phyloP scores from a whole-genome alignment of 2,797 vertebrate genomes.

The Dendrocincla fuliginosa region DNA sequence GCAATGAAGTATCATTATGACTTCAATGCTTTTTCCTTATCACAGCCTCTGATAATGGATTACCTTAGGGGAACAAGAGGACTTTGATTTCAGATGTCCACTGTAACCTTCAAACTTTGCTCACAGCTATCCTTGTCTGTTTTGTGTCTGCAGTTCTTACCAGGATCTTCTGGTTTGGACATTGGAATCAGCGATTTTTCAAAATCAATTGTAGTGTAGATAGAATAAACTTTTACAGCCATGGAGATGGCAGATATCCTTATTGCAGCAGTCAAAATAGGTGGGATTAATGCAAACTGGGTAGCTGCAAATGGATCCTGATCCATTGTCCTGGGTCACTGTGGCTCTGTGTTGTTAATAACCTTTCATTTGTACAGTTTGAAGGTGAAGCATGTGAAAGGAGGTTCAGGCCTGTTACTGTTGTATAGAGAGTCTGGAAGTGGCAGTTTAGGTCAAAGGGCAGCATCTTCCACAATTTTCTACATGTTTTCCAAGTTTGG shows the following conservation, averaged over 20 bases:
- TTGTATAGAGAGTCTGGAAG: not conserved
- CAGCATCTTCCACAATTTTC: not conserved
- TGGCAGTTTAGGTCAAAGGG: not conserved
- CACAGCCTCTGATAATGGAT: not conserved
- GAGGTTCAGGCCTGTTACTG: not conserved
- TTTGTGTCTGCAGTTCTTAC: not conserved
- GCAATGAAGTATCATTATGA: not conserved
- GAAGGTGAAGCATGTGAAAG: not conserved
- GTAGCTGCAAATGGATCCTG: not conserved
- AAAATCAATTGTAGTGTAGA: not conserved
- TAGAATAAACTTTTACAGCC: not conserved
- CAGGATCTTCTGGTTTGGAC: not conserved
- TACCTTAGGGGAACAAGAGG: not conserved
- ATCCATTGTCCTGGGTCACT: not conserved
- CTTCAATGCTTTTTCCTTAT: not conserved
- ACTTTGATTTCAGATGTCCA: not conserved
- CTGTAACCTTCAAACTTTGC: not conserved
- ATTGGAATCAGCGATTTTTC: not conserved
- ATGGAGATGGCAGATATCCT: not conserved
- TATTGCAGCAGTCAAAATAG: not conserved
- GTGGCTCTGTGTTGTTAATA: not conserved
- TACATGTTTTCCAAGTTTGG: not conserved
- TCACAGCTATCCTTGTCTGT: not conserved
- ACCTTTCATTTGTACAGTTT: not conserved
- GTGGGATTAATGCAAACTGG: not conserved